Conservation (phyloP, 2,888 invertebrate species). For the Pilophorus perplexus region DNA sequence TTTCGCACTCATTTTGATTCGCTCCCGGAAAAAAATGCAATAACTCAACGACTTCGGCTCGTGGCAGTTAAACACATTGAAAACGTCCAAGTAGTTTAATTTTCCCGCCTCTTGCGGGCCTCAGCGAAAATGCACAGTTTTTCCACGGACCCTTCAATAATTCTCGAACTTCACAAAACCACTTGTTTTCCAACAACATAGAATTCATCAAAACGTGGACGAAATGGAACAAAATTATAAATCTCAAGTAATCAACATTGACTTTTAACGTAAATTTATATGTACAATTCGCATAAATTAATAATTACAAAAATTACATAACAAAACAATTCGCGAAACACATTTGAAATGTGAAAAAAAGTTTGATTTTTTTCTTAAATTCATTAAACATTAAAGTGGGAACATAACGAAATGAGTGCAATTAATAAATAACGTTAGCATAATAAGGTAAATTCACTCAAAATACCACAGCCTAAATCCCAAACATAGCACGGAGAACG, state of each 20-base stretch:
- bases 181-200: background rate
- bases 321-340: slow-evolving; percentile 14
- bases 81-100: no score
- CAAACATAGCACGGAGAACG: slow-evolving; percentile 1
- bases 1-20: background rate
- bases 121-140: no score
- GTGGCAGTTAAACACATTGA: no score
- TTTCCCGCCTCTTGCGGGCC: no score
- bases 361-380: slow-evolving; percentile 24
- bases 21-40: no score
- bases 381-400: slow-evolving; percentile 29
- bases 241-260: background rate
- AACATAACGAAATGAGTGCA: slow-evolving; percentile 31
- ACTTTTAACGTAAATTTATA: slow-evolving; percentile 6
- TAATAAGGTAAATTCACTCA: slow-evolving; percentile 28
- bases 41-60: no score
- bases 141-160: no score
- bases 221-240: no score
- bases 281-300: slow-evolving; percentile 12
- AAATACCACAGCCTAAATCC: slow-evolving; percentile 38
- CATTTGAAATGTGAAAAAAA: slow-evolving; percentile 22
- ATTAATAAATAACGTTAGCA: slow-evolving; percentile 22
- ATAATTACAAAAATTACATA: slow-evolving; percentile 24
- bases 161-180: no score
- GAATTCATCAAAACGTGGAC: no score